These are phyloP conservation scores for Coleophora deauratella DNA, from an alignment of 2,888 invertebrate species.

Conservation along the genomic window DNA sequence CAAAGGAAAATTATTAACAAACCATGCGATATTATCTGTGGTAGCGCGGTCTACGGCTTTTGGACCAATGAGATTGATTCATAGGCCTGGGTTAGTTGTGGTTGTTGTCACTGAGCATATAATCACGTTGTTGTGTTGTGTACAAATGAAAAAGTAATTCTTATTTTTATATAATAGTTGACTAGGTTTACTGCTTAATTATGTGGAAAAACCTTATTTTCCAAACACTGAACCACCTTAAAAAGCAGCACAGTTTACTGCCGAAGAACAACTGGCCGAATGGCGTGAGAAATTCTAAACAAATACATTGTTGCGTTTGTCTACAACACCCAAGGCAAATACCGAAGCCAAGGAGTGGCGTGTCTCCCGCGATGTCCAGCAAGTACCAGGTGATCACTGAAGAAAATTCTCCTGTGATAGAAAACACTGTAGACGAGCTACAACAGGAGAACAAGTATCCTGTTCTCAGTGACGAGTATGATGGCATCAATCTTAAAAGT, in stretches of 20 bases:
- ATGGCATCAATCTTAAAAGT: slow-evolving; percentile 76
- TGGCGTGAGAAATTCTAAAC: slow-evolving; percentile 27
- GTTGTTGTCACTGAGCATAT: no score
- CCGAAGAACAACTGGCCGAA: slow-evolving; percentile 1
- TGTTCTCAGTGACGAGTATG: slow-evolving; percentile 74
- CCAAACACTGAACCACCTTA: slow-evolving; percentile 11
- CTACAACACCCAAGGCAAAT: slow-evolving; percentile 49
- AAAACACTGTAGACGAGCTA: slow-evolving; percentile 82
- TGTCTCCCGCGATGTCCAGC: slow-evolving; percentile 62
- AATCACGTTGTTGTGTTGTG: no score
- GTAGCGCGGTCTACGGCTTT: no score
- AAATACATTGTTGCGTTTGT: slow-evolving; percentile 50
- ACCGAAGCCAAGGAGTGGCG: slow-evolving; percentile 40
- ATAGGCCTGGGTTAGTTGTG: no score
- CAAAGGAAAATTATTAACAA: no score
- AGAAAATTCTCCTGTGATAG: slow-evolving; percentile 78
- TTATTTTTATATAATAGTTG: no score
- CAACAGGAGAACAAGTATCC: slow-evolving; percentile 37
- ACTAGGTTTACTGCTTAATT: no score
- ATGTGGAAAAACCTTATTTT: no score
- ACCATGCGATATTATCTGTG: no score
- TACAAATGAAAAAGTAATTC: no score
- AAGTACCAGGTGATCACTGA: slow-evolving; percentile 83
- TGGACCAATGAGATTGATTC: no score
- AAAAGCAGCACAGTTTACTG: slow-evolving; percentile 3